Evolutionary conservation across 2,113 vertebrate genomes (phyloP), one percentile per base, ranked within the genome.

Genomic region (Nettapus auritus): DNA sequence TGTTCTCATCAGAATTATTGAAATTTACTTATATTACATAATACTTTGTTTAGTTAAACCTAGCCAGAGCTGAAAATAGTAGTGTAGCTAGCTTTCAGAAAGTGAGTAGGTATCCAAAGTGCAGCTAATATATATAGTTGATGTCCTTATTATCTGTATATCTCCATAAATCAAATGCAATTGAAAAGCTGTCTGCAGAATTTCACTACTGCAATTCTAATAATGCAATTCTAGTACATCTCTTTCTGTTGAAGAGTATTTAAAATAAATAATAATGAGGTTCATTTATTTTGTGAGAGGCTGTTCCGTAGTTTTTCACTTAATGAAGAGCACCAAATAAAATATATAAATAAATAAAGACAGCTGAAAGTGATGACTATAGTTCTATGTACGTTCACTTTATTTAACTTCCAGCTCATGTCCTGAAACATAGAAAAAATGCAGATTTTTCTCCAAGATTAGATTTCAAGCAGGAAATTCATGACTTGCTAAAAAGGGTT

Each of bases 381-480:
- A 53, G 26, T 75, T 63, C 15, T 70, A n/a, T 44, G 2, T 29
- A 53, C 23, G 13, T 75, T 92, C 52, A 8, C 21, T 64, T 93
- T 26, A 40, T 85, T 87, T 73, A 84, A n/a, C 21, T 88, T 93
- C 81, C 62, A 79, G 29, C 33, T 94, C 50, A 80, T 0, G 2
- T 73, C 13, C 34, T 46, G 52, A 75, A 80, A 77, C 10, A 34
- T 14, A 59, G 21, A 16, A 77, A 62, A 88, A 59, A n/a, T 25
- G 28, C 11, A 82, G 12, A 23, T 33, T n/a, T 76, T 26, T 21
- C 59, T 76, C 11, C 44, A 88, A 91, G 26, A 93, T 94, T 88
- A 76, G 42, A 73, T 73, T 89, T 89, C 67, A 82, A 60, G 53
- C 48, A 88, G 53, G 44, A 88, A 89, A 95, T 82, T 77, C 33